Evolutionary conservation across 2,797 vertebrate genomes (phyloP), one percentile per base, ranked within the genome.

Genomic region (Eurystomus glaucurus): DNA sequence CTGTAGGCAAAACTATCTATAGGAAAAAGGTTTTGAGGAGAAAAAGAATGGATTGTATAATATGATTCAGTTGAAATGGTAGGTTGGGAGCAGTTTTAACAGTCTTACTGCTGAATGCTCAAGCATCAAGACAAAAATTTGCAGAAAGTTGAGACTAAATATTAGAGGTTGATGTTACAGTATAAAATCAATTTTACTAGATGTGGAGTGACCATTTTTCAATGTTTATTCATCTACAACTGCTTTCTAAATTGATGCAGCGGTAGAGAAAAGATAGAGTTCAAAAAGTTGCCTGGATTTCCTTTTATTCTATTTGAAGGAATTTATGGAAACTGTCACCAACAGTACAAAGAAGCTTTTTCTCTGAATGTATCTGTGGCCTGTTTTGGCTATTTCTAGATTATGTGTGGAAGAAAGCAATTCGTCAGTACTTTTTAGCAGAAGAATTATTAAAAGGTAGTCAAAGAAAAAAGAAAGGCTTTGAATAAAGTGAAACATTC

Each of bases 401-500:
- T 10, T 72, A 37, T 46, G 25, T 70, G n/a, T 75, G 66, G 46
- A 84, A 72, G 29, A 96, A 87, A 85, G 66, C n/a, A 96, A 87
- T 77, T 81, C 71, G 93, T 68, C 51, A 22, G 52, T 85, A 85
- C 52, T 76, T 93, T 90, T 69, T 85, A 79, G 55, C 5, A 70
- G 81, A 64, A 83, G 50, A 65, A 88, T 74, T 93, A 79, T 57
- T 95, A 91, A 90, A 72, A 74, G 29, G 35, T 45, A 75, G 50
- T 66, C 58, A 88, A 92, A 93, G 52, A 57, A 96, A 52, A 95
- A 88, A 91, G 37, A 90, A 88, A 70, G 20, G 35, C 35, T 94
- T 91, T 81, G 68, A 94, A 93, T 86, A 94, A 88, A 87, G 39
- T 16, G 48, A 96, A 88, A 65, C n/a, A 71, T 87, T 83, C 71